Base-by-base conservation (phyloP, 2,888 invertebrate genomes). In the Spatulosminthurus flaviceps region DNA sequence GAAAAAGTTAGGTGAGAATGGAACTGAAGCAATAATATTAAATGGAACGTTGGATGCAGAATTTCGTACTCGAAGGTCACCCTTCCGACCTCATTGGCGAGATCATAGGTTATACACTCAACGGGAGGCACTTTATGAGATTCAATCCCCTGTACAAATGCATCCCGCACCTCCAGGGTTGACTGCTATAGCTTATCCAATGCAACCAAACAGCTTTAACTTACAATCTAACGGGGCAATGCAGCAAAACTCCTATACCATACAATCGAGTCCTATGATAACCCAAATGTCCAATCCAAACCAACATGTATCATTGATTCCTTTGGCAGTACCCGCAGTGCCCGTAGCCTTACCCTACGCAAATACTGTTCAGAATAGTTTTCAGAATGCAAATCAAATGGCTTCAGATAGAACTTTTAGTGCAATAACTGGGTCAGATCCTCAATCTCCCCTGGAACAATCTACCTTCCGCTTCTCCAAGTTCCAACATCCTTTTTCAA, bases 51-150 rank as follows among this genome's bases (percentile, higher is more conserved):
- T 75, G 16, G 42, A 41, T 43, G 26, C 72, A 16, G 79, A 79
- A 19, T 76, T 66, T 24, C 61, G 79, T 16, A 71, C 71, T 0
- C 13, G 77, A 19, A 51, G 76, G 11, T 79, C 79, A 9, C 77
- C 79, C 0, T 76, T 64, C 22, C 24, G 71, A 21, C 76, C 79
- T 19, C 79, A 79, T 41, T 79, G 79, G 79, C n/a, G 28, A 9
- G 22, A 71, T 16, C 70, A 77, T 22, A 76, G 70, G 42, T 60
- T 76, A 24, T 76, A 76, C 43, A 71, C 77, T 1, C 79, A 76
- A 0, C 71, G 78, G 5, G 72, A 66, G 26, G 73, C 80, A 29
- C 70, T 72, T 0, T 77, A 73, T 28, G 51, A 64, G n/a, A 41
- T 76, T 19, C 51, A 22, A 21, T 21, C 72, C 9, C 73, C 73